phyloP scores from a whole-genome alignment of 2,888 invertebrate species.

The Dinocampus coccinellae region DNA sequence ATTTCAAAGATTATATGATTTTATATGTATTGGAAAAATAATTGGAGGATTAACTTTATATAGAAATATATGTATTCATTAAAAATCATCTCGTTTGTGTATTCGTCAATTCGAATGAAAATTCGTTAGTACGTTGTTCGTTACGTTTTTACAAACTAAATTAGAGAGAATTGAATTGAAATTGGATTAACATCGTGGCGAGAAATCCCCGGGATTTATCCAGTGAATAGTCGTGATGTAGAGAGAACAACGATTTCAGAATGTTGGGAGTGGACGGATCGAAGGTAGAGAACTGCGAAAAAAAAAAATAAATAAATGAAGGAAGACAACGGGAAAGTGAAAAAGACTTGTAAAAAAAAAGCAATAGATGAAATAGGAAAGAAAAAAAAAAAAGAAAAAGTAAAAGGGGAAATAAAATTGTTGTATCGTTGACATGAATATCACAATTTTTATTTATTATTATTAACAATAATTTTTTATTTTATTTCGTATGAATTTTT shows the following conservation, averaged over 20 bases:
- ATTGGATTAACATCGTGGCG: slow-evolving; percentile 34
- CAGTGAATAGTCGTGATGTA: not conserved
- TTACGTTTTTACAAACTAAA: slow-evolving; percentile 32
- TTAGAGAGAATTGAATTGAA: slow-evolving; percentile 30
- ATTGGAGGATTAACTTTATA: not conserved
- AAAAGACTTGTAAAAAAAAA: not conserved
- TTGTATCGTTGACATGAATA: not conserved
- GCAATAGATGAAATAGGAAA: not conserved
- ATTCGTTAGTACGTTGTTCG: slow-evolving; percentile 22
- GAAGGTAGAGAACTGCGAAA: not conserved
- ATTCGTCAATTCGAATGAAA: slow-evolving; percentile 6
- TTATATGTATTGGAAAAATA: not conserved
- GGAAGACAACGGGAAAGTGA: not conserved
- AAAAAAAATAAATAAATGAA: not conserved
- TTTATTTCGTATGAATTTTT: not conserved
- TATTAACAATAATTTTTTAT: too few relatives aligned
- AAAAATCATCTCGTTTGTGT: slow-evolving; percentile 4
- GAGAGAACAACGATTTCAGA: not conserved
- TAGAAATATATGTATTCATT: not conserved
- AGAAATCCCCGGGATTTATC: slow-evolving; percentile 26
- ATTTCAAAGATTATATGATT: too few relatives aligned
- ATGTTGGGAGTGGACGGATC: not conserved
- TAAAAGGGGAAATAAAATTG: not conserved
- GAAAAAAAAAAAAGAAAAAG: not conserved
- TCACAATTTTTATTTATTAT: not conserved